Base-by-base conservation (phyloP, 2,888 invertebrate species). In the Tetragnatha montana region DNA sequence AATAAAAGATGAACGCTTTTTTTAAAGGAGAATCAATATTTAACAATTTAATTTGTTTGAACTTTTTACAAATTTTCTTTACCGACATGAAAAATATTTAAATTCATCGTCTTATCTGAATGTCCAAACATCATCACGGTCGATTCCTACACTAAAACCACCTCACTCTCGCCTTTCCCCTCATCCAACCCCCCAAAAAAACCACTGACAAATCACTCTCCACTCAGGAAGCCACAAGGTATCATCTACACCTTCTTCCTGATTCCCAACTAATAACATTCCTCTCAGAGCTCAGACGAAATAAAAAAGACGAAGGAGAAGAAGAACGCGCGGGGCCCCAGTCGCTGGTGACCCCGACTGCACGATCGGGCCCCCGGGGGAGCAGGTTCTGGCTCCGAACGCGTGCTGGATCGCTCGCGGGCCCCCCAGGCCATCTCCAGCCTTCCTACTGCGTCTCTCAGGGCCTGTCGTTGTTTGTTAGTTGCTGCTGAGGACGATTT, bases 311-410 rank as follows among this genome's bases (percentile, higher is more conserved):
- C 69, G 71, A 78, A 14, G 69, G 71, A 81, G 80, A 85, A 85
- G 85, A 89, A 76, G 89, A 85, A 85, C 85, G 80, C 71, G 50
- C 81, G 85, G 76, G 89, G 89, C 85, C 85, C 89, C 85, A 85
- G 81, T 85, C 76, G 85, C 81, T 19, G 70, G 22, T 89, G 89
- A 89, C 89, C 89, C 89, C 88, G 88, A 79, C 81, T 81, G 81
- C 84, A 81, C 80, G 83, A 88, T 68, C 49, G 50, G 76, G 60
- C 76, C 89, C 89, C 81, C 49, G 68, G 85, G 89, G 71, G 81
- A 81, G 85, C 81, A 85, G 89, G 85, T 89, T 89, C 81, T 81
- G 71, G 85, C 76, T 81, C 81, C 85, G 78, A 71, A 78, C 89
- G 89, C 88, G 88, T 89, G 89, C 85, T 76, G 89, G 89, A 85